Evolutionary conservation across 2,797 vertebrate genomes (phyloP), one percentile per base, ranked within the genome.

Genomic region (Poeciliopsis paucimaculata): DNA sequence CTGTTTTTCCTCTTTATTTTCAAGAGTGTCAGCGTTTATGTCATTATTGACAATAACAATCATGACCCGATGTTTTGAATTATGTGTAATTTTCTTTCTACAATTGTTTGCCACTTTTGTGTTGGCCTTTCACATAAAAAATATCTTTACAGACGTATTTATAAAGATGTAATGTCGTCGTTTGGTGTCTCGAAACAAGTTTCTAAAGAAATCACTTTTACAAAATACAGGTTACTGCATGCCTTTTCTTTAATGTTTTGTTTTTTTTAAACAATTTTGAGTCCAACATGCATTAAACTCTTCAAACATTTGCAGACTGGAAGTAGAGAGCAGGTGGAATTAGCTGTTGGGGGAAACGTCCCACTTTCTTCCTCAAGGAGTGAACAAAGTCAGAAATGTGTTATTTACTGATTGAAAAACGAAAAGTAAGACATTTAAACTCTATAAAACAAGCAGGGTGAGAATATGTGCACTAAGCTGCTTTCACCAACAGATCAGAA

Each of bases 1-100:
- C 2, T 9, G 34, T 16, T 16, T 15, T 66, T 66, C 11, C 4
- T 10, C 34, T 20, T 39, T 4, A 8, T 26, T 39, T 39, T 20
- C 9, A 66, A 39, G 8, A 10, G 34, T 23, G 20, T 20, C 36
- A 36, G 10, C 0, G 18, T 31, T 74, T 26, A 49, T 49, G 20
- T 49, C 18, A 20, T 20, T 5, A 20, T 80, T 82, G 81, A 77
- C 76, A 79, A 60, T 55, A 39, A 77, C 84, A 77, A 18, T 28
- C 77, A 68, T 23, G 3, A 41, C 9, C 3, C 4, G 15, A 26
- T 39, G 20, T 49, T 49, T 49, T 49, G 47, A 49, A 20, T 49
- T 49, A 49, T 20, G 47, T 20, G 47, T 20, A 49, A 20, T 49
- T 2, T 49, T 49, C 47, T 49, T 49, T 49, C 47, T 49, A 49